Percentiles rank a stretch among this genome's conserved stretches.
Conservation (phyloP, 2,888 invertebrate species). For the Nycteola revayana region DNA sequence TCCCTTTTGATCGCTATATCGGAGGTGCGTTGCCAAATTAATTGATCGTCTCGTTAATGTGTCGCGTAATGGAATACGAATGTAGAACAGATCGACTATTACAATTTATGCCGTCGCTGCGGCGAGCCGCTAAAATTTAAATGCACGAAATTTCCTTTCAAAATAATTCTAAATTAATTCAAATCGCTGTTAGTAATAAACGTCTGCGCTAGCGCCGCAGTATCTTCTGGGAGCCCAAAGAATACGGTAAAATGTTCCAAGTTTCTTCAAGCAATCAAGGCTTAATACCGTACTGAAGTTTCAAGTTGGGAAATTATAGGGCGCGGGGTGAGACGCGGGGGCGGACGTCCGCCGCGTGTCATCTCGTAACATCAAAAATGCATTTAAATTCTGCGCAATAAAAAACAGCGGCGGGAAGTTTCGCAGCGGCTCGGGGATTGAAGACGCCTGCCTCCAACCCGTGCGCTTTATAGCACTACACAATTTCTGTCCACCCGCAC, state of each 20-base stretch:
- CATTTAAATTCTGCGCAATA: slow-evolving; percentile 82
- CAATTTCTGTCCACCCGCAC: slow-evolving; percentile 53
- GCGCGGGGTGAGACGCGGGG: slow-evolving; percentile 55
- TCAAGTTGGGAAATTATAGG: slow-evolving; percentile 81
- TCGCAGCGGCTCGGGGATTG: slow-evolving; percentile 72
- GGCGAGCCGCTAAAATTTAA: slow-evolving; percentile 26
- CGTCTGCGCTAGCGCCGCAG: slow-evolving; percentile 70
- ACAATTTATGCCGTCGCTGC: slow-evolving; percentile 15
- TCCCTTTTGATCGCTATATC: slow-evolving; percentile 69
- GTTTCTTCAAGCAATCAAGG: slow-evolving; percentile 82
- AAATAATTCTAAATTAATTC: slow-evolving; percentile 68
- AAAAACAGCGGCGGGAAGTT: slow-evolving; percentile 80
- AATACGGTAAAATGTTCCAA: slow-evolving; percentile 81
- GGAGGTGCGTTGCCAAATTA: slow-evolving; percentile 57
- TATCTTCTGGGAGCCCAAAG: slow-evolving; percentile 78
- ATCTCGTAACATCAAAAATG: slow-evolving; percentile 83
- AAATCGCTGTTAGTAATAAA: slow-evolving; percentile 74
- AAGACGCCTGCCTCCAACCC: slow-evolving; percentile 56
- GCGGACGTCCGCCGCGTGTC: slow-evolving; percentile 80
- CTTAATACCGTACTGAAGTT: slow-evolving; percentile 82
- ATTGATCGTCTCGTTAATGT: slow-evolving; percentile 49
- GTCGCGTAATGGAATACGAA: slow-evolving; percentile 45
- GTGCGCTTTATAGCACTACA: slow-evolving; percentile 58
- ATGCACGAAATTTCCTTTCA: slow-evolving; percentile 37
- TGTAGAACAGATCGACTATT: slow-evolving; percentile 30